phyloP scores from a whole-genome alignment of 2,888 invertebrate genomes.

The Podotricha telesiphe region DNA sequence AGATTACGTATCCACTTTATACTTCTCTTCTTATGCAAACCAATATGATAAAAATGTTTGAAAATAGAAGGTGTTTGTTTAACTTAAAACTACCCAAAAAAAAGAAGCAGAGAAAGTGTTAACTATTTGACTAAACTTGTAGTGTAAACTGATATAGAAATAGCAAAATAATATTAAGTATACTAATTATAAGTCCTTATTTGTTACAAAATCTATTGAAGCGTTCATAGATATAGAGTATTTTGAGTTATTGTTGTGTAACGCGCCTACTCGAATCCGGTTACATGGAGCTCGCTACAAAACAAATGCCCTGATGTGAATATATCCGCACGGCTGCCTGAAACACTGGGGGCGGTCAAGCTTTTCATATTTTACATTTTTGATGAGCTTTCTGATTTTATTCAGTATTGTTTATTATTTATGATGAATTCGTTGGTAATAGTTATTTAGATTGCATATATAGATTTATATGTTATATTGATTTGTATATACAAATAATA shows the following conservation, averaged over 20 bases:
- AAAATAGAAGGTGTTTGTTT: no score
- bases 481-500: no score
- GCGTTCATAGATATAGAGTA: neutral
- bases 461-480: no score
- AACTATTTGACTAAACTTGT: no score
- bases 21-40: no score
- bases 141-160: no score
- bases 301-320: conserved; percentile 21
- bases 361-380: conserved; percentile 23
- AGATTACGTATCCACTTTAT: no score
- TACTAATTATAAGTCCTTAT: neutral
- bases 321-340: conserved; percentile 12
- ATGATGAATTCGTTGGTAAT: neutral
- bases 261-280: neutral
- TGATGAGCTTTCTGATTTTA: conserved; percentile 3
- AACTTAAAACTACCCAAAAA: no score
- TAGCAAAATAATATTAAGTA: no score
- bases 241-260: conserved; percentile 19
- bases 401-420: conserved; percentile 1
- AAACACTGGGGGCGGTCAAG: conserved; percentile 8
- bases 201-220: conserved; percentile 15
- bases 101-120: no score
- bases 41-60: no score
- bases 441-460: no score
- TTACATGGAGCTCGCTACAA: conserved; percentile 2